Base-by-base conservation (phyloP, 1,140 invertebrate species). In the Leptonema lineaticorne region DNA sequence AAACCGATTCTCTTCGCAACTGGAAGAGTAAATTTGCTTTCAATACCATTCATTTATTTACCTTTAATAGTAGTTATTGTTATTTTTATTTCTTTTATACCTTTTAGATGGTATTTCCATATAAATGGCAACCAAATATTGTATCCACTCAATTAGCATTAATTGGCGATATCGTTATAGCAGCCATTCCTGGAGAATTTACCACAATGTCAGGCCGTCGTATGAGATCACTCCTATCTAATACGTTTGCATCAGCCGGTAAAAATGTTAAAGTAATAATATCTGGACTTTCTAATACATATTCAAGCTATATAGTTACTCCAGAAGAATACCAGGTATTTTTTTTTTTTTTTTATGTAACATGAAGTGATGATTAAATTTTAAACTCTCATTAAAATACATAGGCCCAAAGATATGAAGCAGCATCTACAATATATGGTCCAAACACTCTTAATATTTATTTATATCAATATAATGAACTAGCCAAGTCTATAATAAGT, bases 161-260 rank as follows among this genome's bases (percentile, higher is more conserved):
- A 50, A 82, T 97, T 7, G 94, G 94, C 0, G 81, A 93, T 41
- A 76, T 93, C 1, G 84, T 91, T 11, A 79, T 95, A 9, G 91
- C 89, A 7, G 90, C 88, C 0, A 89, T 92, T 0, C 96, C 95
- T 0, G 95, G 93, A 9, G 96, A 97, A 83, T 94, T 97, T 77
- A 97, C 94, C 24, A 97, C 95, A 1, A 98, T 97, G 95, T 87
- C 94, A 0, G 95, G 95, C 0, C 85, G 95, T 62, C 83, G 95
- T 57, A 78, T 96, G 60, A 80, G 92, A 30, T 80, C 86, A 22
- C 80, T 87, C 41, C 83, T 96, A 1, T 82, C 83, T 70, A 76
- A 82, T 2, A 78, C 82, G 9, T 81, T 88, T 20, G 76, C 78
- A 2, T 77, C 83, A 2, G 83, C 78, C 14, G 81, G 83, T 0